Evolutionary conservation across 1,140 invertebrate species (phyloP), one percentile per base, ranked within the genome.

Genomic region (Hyles euphorbiae): DNA sequence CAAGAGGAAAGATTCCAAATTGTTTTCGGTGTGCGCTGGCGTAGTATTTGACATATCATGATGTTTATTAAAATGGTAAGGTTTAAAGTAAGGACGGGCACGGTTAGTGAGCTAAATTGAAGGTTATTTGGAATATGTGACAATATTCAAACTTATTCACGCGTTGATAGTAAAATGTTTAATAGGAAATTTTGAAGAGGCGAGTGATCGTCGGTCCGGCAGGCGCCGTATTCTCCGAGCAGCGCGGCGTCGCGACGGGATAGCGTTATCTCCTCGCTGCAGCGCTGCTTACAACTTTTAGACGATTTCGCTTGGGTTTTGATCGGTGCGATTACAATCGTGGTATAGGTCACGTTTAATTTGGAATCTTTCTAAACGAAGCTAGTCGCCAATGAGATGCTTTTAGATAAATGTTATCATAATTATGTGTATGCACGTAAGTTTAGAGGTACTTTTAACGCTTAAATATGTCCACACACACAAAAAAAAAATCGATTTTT

Each of bases 1-100:
- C 72, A 77, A 61, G 68, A 72, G 79, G 85, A 88, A 88, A 88
- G 85, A 86, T 88, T 88, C 85, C 85, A 88, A 88, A 88, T 83
- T 68, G 53, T 80, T 40, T 40, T 40, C 5, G 36, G 78, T 58
- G 63, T 74, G 67, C 55, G 69, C 68, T 58, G 78, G 73, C 76
- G 75, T 85, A 87, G 85, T 70, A 78, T 84, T 83, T 88, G 74
- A 88, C 85, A 88, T 88, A 88, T 88, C 85, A 88, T 72, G 76
- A 78, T 78, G 77, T 84, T 88, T 85, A 78, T 83, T 76, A 78
- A 77, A 70, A 74, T 71, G 67, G 63, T 69, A 71, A 66, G 72
- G 70, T 80, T 57, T 51, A 58, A 44, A 48, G 46, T 6, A 56
- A 49, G 47, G 52, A 53, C 33, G 50, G 45, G 52, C 47, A 60